Evolutionary conservation across 2,797 vertebrate genomes (phyloP).

Genomic region (Xenops minutus): DNA sequence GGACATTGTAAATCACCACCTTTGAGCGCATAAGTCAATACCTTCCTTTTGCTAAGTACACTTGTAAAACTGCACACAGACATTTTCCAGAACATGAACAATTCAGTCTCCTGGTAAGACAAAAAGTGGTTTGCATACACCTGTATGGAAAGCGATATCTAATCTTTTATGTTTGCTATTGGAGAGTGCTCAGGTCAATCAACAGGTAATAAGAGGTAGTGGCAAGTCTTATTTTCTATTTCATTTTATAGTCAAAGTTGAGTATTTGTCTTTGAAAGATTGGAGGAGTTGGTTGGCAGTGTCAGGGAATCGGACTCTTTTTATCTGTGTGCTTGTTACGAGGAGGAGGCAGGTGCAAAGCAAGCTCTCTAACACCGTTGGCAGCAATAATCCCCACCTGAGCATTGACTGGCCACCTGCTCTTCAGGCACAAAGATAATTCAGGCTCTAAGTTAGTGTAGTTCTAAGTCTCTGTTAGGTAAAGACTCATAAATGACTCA

Average conservation of each 20-base stretch:
- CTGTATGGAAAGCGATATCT: conserved; percentile 73
- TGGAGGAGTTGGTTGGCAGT: conserved; percentile 40
- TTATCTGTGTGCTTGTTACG: conserved; percentile 49
- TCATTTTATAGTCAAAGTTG: conserved; percentile 46
- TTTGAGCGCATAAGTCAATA: conserved; percentile 62
- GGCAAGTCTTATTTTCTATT: conserved; percentile 63
- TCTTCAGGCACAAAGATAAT: conserved; percentile 70
- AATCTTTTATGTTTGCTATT: conserved; percentile 64
- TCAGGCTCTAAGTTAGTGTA: conserved; percentile 49
- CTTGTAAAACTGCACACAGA: conserved; percentile 36
- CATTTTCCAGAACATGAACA: conserved; percentile 58
- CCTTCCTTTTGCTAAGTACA: conserved; percentile 50
- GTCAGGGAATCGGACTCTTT: conserved; percentile 53
- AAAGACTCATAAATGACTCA: conserved; percentile 76
- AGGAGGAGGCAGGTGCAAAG: conserved; percentile 73
- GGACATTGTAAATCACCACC: conserved; percentile 54
- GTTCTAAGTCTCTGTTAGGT: conserved; percentile 33
- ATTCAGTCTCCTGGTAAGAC: conserved; percentile 18
- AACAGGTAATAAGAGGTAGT: conserved; percentile 33
- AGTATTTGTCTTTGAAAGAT: conserved; percentile 65
- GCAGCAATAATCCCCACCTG: conserved; percentile 68
- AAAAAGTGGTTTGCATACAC: conserved; percentile 67
- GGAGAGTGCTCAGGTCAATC: conserved; percentile 58
- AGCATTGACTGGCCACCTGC: conserved; percentile 72
- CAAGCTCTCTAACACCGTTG: conserved; percentile 41